Evolutionary conservation across 92 coral and sea anemone genomes (phyloP).

Genomic region (Desmophyllum pertusum): DNA sequence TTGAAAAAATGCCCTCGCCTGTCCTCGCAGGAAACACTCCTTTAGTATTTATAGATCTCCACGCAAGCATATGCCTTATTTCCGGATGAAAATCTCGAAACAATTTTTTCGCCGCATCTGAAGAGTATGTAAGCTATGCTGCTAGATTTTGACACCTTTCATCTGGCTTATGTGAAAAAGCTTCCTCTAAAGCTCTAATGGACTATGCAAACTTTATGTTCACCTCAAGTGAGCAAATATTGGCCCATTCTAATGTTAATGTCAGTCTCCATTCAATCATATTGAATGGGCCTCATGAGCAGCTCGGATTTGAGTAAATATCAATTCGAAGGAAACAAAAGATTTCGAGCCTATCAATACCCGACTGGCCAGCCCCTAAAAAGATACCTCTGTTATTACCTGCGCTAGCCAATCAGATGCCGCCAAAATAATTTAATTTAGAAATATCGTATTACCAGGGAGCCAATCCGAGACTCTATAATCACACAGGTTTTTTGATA

Average conservation of each 20-base stretch:
- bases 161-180: conserved; percentile 56
- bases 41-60: conserved; percentile 68
- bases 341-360: conserved; percentile 50
- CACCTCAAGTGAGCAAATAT: conserved; percentile 73
- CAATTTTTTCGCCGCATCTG: conserved; percentile 44
- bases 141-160: conserved; percentile 44
- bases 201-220: conserved; percentile 60
- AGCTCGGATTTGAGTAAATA: conserved; percentile 48
- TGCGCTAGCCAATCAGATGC: conserved; percentile 67
- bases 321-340: conserved; percentile 61
- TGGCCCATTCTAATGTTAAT: conserved; percentile 82
- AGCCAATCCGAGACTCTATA: conserved; percentile 74
- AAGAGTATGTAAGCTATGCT: conserved; percentile 65
- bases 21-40: conserved; percentile 75
- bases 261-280: conserved; percentile 52
- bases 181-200: conserved; percentile 57
- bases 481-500: conserved; percentile 84
- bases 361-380: conserved; percentile 19
- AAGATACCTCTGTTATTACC: conserved; percentile 49
- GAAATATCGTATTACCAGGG: conserved; percentile 74
- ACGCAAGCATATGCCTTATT: conserved; percentile 61
- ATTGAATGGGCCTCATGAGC: conserved; percentile 51
- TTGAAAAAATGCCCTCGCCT: conserved; percentile 57
- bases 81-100: conserved; percentile 62
- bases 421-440: conserved; percentile 52